phyloP scores from a whole-genome alignment of 2,797 vertebrate genomes.

The Macrochelys suwanniensis region DNA sequence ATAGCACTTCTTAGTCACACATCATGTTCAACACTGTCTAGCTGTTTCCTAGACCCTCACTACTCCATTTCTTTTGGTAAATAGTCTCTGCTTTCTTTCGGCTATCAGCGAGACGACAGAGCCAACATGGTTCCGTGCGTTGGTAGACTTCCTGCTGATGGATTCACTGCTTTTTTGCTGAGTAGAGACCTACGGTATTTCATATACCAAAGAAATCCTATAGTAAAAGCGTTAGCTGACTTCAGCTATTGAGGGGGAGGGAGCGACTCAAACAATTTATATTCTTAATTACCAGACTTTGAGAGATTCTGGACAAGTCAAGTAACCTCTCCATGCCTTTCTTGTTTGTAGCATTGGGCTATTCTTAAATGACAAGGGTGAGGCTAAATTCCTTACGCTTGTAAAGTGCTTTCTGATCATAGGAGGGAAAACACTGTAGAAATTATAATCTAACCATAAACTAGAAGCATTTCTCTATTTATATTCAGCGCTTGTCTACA shows the following conservation, averaged over 20 bases:
- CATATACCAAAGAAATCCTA: not conserved
- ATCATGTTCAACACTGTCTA: not conserved
- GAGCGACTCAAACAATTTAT: not conserved
- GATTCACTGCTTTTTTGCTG: not conserved
- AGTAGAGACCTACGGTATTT: not conserved
- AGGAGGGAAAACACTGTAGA: slow-evolving; percentile 14
- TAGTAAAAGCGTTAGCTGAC: no score
- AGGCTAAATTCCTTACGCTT: not conserved
- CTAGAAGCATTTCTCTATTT: not conserved
- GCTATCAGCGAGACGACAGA: not conserved
- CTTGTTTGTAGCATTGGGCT: not conserved
- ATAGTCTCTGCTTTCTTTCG: not conserved
- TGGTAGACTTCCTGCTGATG: not conserved
- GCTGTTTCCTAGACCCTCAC: not conserved
- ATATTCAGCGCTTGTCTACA: not conserved
- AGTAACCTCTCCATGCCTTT: not conserved
- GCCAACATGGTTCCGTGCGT: not conserved
- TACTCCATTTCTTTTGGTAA: not conserved
- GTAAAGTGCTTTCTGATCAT: not conserved
- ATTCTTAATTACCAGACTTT: not conserved
- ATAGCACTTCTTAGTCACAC: not conserved
- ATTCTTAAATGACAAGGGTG: not conserved
- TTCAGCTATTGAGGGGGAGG: not conserved
- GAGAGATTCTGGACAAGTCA: not conserved
- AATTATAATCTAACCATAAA: slow-evolving; percentile 4